Percentiles rank a stretch among this genome's conserved stretches.
Conservation (phyloP, 2,113 vertebrate species). For the Siniperca chuatsi region DNA sequence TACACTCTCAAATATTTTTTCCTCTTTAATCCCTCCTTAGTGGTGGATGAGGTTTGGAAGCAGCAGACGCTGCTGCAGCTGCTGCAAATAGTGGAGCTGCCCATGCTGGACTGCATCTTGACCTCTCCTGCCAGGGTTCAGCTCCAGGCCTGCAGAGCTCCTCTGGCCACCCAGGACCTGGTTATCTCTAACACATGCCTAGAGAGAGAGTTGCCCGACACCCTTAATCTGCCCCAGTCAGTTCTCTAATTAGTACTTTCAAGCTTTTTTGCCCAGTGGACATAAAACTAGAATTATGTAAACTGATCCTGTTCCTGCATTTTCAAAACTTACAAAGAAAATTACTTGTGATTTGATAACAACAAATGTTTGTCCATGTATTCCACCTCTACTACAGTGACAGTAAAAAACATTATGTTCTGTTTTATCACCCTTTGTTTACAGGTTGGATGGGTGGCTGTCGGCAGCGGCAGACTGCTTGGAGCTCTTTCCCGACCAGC, state of each 20-base stretch:
- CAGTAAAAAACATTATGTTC: background rate
- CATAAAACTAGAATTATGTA: background rate
- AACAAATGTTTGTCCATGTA: background rate
- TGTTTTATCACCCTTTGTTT: background rate
- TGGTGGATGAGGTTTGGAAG: slow-evolving; percentile 89
- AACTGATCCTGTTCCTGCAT: background rate
- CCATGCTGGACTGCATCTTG: slow-evolving; percentile 88
- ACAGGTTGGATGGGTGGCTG: slow-evolving; percentile 88
- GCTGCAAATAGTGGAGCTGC: slow-evolving; percentile 88
- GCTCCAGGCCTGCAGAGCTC: slow-evolving; percentile 58
- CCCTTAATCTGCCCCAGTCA: slow-evolving; percentile 85
- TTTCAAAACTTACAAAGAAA: background rate
- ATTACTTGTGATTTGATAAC: too few relatives aligned
- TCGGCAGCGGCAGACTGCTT: slow-evolving; percentile 87
- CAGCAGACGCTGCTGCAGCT: slow-evolving; percentile 88
- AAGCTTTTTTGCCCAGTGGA: background rate
- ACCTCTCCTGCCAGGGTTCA: slow-evolving; percentile 80
- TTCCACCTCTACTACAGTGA: background rate
- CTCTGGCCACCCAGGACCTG: slow-evolving; percentile 81
- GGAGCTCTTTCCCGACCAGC: slow-evolving; percentile 90
- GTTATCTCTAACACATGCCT: slow-evolving; percentile 90
- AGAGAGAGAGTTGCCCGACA: slow-evolving; percentile 85
- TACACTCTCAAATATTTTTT: background rate
- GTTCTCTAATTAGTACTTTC: slow-evolving; percentile 53
- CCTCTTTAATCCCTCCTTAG: slow-evolving; percentile 57